A percentile compares a stretch with the other conserved stretches of the same genome.
These are phyloP conservation scores for Elaphurus davidianus DNA, from an alignment of 2,113 vertebrate species.

Conservation along the genomic window DNA sequence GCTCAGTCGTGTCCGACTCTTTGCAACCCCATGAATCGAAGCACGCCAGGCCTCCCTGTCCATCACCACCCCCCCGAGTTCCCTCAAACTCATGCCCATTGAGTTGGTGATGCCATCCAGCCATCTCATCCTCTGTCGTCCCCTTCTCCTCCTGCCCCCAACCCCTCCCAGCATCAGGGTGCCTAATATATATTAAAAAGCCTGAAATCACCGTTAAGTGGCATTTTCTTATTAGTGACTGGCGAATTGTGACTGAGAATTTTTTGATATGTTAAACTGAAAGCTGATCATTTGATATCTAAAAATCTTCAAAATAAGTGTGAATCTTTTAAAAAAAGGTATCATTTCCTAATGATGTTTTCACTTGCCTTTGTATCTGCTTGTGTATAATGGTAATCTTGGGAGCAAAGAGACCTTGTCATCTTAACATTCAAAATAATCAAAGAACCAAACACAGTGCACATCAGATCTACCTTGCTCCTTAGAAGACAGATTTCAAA, in stretches of 20 bases:
- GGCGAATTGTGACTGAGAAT: neutral
- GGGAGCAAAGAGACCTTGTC: neutral
- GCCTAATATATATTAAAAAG: neutral
- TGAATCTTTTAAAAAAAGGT: neutral
- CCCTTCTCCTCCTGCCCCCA: too few relatives aligned
- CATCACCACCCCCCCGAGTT: too few relatives aligned
- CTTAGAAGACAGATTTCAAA: slow-evolving; percentile 21
- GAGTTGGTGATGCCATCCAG: too few relatives aligned
- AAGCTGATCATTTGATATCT: neutral
- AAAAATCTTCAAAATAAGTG: neutral
- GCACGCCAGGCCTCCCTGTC: too few relatives aligned
- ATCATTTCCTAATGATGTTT: neutral
- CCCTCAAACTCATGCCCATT: too few relatives aligned
- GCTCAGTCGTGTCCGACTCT: too few relatives aligned
- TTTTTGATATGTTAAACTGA: neutral
- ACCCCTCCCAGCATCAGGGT: neutral
- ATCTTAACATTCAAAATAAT: neutral
- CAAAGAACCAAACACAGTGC: neutral
- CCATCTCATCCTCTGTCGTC: too few relatives aligned
- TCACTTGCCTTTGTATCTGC: neutral
- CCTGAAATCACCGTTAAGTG: neutral
- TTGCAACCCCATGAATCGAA: too few relatives aligned
- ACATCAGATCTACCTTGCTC: neutral
- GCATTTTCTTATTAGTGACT: neutral
- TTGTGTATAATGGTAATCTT: neutral